phyloP scores from a whole-genome alignment of 2,797 vertebrate species.

The Manis crassicaudata region DNA sequence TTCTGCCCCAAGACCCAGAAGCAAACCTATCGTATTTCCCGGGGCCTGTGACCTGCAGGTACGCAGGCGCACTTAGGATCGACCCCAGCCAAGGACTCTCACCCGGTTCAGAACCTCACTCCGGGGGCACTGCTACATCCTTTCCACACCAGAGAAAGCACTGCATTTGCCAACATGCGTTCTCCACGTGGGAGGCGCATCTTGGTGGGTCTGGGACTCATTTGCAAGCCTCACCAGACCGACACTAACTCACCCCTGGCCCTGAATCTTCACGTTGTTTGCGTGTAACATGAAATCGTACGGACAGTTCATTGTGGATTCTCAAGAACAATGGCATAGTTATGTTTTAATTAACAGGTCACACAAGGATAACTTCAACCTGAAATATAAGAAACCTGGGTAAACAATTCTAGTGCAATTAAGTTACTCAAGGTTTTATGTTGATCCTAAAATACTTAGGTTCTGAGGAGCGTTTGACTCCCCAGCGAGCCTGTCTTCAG shows the following conservation, averaged over 20 bases:
- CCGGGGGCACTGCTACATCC: neutral
- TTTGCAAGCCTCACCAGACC: conserved; percentile 22
- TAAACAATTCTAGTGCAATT: conserved; percentile 29
- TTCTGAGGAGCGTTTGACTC: neutral
- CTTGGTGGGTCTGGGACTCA: neutral
- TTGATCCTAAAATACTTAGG: neutral
- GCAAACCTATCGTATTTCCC: neutral
- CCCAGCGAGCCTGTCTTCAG: neutral
- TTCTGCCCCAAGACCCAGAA: neutral
- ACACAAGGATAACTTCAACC: neutral
- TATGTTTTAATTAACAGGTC: conserved; percentile 22
- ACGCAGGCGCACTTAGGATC: neutral
- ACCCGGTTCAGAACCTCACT: neutral
- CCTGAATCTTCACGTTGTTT: neutral
- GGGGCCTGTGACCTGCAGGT: neutral
- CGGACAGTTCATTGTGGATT: neutral
- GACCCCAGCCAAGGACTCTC: neutral
- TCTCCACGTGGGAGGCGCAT: neutral
- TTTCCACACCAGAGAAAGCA: neutral
- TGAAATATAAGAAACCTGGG: conserved; percentile 3
- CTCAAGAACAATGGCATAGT: conserved; percentile 3
- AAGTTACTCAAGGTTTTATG: neutral
- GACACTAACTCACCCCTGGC: neutral
- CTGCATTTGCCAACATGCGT: neutral
- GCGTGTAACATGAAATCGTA: neutral